These are phyloP conservation scores for Drosophila triauraria DNA, from an alignment of 1,140 invertebrate species.

Conservation along the genomic window DNA sequence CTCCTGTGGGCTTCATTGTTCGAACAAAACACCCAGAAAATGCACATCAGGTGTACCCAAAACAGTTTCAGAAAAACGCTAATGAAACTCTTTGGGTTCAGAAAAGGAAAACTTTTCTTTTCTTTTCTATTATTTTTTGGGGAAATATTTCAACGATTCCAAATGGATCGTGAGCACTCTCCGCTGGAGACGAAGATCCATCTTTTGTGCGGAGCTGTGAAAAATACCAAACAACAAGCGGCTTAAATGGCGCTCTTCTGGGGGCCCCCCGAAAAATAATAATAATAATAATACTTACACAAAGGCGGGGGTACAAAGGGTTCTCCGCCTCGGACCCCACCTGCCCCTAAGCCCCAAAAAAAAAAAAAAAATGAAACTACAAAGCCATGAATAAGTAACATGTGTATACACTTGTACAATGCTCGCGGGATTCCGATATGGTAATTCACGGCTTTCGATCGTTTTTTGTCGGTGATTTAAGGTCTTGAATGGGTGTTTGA, in stretches of 20 bases:
- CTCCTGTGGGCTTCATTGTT: conserved; percentile 72
- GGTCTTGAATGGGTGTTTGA: conserved; percentile 51
- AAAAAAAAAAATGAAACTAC: conserved; percentile 30
- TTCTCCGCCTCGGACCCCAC: conserved; percentile 12
- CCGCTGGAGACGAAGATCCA: conserved; percentile 73
- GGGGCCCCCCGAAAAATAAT: conserved; percentile 33
- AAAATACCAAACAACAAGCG: conserved; percentile 75
- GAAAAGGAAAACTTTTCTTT: conserved; percentile 57
- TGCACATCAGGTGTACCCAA: conserved; percentile 66
- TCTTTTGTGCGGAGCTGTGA: conserved; percentile 77
- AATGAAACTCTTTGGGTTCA: conserved; percentile 61
- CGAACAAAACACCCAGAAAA: conserved; percentile 19
- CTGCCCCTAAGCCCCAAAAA: conserved; percentile 6
- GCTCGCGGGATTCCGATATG: conserved; percentile 46
- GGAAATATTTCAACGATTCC: conserved; percentile 60
- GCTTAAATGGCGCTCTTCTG: conserved; percentile 79
- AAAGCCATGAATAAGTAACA: conserved; percentile 58
- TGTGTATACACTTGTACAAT: conserved; percentile 62
- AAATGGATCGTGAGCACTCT: conserved; percentile 68
- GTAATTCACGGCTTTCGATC: conserved; percentile 56
- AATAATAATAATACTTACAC: conserved; percentile 57
- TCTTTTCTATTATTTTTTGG: conserved; percentile 9
- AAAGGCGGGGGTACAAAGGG: conserved; percentile 64
- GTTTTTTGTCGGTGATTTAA: conserved; percentile 36
- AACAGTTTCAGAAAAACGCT: conserved; percentile 37